Percentiles rank a stretch among this genome's conserved stretches.
phyloP scores from a whole-genome alignment of 2,888 invertebrate species.

The Agrotis clavis region DNA sequence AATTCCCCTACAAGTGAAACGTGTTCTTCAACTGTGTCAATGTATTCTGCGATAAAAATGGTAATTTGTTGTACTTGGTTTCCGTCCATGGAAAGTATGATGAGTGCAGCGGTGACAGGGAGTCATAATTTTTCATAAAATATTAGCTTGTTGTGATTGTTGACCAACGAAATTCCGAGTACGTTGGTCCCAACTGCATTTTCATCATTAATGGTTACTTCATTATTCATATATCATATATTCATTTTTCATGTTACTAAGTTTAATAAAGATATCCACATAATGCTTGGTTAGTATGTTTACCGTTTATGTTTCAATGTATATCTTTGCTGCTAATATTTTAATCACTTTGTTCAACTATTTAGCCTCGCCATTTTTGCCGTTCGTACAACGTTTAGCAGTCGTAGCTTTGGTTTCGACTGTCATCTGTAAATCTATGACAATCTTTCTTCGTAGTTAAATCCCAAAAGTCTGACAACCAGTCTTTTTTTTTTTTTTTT shows the following conservation, averaged over 20 bases:
- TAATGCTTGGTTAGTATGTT: neutral
- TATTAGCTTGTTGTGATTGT: constrained; percentile 17
- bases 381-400: no score
- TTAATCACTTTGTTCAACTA: neutral
- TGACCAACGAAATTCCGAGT: constrained; percentile 5
- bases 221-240: no score
- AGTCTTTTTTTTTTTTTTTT: no score
- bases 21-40: constrained; percentile 62
- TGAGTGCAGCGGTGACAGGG: constrained; percentile 16
- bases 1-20: constrained; percentile 49
- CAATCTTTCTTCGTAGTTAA: no score
- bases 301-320: neutral
- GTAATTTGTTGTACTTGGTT: constrained; percentile 43
- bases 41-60: constrained; percentile 59
- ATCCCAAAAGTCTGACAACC: no score
- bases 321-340: neutral
- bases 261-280: neutral
- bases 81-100: constrained; percentile 28
- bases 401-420: no score
- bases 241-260: neutral
- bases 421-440: no score
- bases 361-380: no score
- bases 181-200: constrained; percentile 10
- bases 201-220: neutral
- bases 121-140: constrained; percentile 28